These are phyloP conservation scores for Halictus quadricinctus DNA, from an alignment of 2,888 invertebrate genomes.

Conservation along the genomic window DNA sequence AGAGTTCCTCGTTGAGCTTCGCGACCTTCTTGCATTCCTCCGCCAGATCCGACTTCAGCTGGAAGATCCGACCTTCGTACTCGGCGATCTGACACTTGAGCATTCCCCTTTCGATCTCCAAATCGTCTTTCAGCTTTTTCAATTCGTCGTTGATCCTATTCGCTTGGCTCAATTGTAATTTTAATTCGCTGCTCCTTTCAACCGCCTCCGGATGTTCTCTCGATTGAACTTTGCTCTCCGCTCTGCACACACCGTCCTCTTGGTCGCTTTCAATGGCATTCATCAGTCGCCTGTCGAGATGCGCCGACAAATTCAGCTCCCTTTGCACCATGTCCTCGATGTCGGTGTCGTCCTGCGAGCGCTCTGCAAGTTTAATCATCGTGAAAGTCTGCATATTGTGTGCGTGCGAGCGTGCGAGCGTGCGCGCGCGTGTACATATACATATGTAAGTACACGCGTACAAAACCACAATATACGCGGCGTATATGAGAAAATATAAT, in stretches of 20 bases:
- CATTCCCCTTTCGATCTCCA: constrained; percentile 78
- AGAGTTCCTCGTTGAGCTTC: constrained; percentile 75
- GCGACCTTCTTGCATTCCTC: constrained; percentile 74
- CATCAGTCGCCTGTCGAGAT: constrained; percentile 85
- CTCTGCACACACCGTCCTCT: constrained; percentile 62
- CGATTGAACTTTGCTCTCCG: constrained; percentile 2
- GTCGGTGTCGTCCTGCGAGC: constrained; percentile 73
- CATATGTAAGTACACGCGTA: too few species aligned
- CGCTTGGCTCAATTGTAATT: constrained; percentile 67
- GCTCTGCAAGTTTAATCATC: constrained; percentile 40
- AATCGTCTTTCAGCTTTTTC: constrained; percentile 73
- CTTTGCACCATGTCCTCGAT: constrained; percentile 83
- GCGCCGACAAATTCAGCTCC: constrained; percentile 85
- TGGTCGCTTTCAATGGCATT: constrained; percentile 84
- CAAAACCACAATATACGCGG: not conserved
- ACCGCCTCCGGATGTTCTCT: not conserved
- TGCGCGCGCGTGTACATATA: too few species aligned
- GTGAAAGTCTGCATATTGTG: not conserved
- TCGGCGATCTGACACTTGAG: constrained; percentile 77
- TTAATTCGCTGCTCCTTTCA: constrained; percentile 54
- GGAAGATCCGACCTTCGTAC: constrained; percentile 78
- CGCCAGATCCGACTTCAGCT: constrained; percentile 76
- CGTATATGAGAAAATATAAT: not conserved
- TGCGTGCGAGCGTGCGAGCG: too few species aligned
- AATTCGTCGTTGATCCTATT: constrained; percentile 75